Conservation (phyloP, 2,797 vertebrate genomes). For the Emys orbicularis region DNA sequence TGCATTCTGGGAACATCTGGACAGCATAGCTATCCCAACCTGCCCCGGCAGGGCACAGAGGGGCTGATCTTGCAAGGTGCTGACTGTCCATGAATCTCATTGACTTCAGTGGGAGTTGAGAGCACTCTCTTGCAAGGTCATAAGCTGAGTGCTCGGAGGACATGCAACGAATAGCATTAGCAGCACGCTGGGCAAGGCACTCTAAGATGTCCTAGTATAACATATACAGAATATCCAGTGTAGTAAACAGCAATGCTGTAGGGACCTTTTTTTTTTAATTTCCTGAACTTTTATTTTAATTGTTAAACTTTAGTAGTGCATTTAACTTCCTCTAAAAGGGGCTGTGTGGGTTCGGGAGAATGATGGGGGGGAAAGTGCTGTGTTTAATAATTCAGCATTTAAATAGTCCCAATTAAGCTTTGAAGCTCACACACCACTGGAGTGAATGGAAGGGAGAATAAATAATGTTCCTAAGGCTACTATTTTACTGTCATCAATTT, state of each 20-base stretch:
- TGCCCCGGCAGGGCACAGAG: background rate
- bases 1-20: background rate
- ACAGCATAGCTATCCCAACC: background rate
- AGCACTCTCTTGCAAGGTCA: background rate
- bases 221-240: background rate
- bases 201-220: background rate
- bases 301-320: background rate
- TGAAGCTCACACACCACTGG: background rate
- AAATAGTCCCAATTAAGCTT: background rate
- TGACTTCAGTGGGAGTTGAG: background rate
- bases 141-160: background rate
- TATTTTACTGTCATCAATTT: slow-evolving; percentile 61
- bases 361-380: background rate
- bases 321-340: background rate
- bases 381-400: slow-evolving; percentile 32
- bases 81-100: background rate
- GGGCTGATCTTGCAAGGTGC: background rate
- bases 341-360: background rate
- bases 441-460: background rate
- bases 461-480: slow-evolving; percentile 35
- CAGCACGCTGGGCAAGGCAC: rapidly evolving
- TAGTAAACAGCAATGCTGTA: background rate
- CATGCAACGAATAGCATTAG: rapidly evolving
- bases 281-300: background rate
- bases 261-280: background rate